phyloP scores from a whole-genome alignment of 2,113 vertebrate genomes.

The Menura novaehollandiae region DNA sequence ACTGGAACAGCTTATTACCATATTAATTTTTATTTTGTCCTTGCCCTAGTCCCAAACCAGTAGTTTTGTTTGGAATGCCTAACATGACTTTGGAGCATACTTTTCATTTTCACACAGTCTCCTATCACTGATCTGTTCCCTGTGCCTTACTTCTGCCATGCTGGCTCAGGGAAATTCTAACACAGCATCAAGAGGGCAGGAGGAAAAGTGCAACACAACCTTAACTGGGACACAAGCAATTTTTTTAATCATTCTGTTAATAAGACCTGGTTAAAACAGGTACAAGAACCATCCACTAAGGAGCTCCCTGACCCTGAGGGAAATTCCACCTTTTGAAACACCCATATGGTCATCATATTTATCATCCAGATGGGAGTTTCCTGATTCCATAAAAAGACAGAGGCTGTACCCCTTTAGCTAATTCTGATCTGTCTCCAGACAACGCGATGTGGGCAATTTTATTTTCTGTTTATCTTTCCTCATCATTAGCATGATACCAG shows the following conservation, averaged over 20 bases:
- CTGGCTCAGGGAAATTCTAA: background rate
- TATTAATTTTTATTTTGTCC: slow-evolving; percentile 10
- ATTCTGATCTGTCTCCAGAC: background rate
- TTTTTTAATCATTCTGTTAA: background rate
- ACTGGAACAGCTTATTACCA: background rate
- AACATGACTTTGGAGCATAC: background rate
- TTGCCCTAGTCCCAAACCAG: background rate
- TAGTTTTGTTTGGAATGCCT: background rate
- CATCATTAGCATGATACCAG: background rate
- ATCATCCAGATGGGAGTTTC: background rate
- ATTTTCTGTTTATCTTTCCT: background rate
- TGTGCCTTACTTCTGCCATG: background rate
- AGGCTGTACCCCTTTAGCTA: background rate
- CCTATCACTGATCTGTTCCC: background rate
- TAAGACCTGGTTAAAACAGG: background rate
- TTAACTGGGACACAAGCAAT: background rate
- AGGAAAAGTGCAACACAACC: background rate
- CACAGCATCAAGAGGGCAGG: background rate
- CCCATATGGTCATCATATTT: background rate
- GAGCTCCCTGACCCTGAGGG: background rate
- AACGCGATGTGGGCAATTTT: background rate
- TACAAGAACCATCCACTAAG: background rate
- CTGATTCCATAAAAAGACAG: background rate
- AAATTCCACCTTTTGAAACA: background rate
- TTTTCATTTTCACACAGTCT: background rate